phyloP scores from a whole-genome alignment of 2,797 vertebrate species.

The Sardinella longiceps region DNA sequence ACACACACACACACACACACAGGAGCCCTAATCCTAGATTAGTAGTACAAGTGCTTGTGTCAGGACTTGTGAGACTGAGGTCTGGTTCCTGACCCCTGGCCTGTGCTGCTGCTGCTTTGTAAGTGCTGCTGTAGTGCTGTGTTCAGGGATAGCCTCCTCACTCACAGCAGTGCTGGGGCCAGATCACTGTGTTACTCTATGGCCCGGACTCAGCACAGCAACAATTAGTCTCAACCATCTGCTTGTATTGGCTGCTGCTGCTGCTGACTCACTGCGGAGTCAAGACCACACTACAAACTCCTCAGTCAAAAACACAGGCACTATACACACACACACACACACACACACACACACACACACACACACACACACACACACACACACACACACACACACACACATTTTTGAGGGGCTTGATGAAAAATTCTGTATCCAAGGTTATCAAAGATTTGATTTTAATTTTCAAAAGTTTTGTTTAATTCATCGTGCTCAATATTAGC shows the following conservation, averaged over 20 bases:
- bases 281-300: background rate
- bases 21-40: background rate
- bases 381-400: background rate
- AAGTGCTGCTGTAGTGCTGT: background rate
- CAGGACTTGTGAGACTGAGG: background rate
- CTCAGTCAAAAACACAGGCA: too few relatives aligned
- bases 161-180: too few relatives aligned
- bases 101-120: background rate
- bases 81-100: background rate
- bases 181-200: too few relatives aligned
- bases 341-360: slow-evolving; percentile 2
- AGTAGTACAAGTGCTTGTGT: slow-evolving; percentile 4
- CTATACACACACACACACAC: background rate
- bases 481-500: too few relatives aligned
- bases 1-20: slow-evolving; percentile 10
- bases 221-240: slow-evolving; percentile 9
- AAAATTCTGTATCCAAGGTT: too few relatives aligned
- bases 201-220: background rate
- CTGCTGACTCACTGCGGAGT: background rate
- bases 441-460: too few relatives aligned
- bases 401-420: too few relatives aligned
- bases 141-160: too few relatives aligned
- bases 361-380: background rate
- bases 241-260: too few relatives aligned
- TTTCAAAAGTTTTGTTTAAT: too few relatives aligned